Evolutionary conservation across 2,888 invertebrate species (phyloP), one percentile per base, ranked within the genome.

Genomic region (Cremastinae sp.): DNA sequence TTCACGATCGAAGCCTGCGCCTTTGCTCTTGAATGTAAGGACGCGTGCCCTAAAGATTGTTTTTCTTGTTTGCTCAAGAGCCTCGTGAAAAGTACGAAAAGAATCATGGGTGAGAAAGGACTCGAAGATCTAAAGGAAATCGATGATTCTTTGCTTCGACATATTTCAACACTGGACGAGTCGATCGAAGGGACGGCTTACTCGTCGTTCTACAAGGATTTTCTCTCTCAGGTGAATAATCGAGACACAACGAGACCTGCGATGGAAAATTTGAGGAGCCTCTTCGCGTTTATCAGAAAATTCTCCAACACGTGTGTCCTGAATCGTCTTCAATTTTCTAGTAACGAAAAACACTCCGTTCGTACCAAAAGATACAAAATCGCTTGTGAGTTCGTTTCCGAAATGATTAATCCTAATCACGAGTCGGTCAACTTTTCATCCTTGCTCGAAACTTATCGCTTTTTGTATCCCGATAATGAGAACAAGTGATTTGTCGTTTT

Each of bases 1-100:
- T 66, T 85, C 1, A 87, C 84, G 0, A 78, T 85, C 5, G 85
- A 87, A 38, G 83, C 84, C 0, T 84, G 83, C 36, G 69, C 78
- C 0, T 78, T 87, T 20, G 80, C 78, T 36, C 59, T 89, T 3
- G 84, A 86, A 49, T 86, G 81, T 51, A 82, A 86, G 0, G 28
- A 71, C 0, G 34, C 78, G 0, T 79, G 78, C 28, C 74, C 82
- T 0, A 70, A 62, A 0, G 79, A 85, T 28, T 78, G 82, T 5
- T 82, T 87, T 7, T 45, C 79, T 5, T 82, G 77, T 38, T 43
- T 88, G n/a, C 22, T 89, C 0, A 81, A 82, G 59, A 79, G 79
- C 16, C 58, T 85, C 1, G 66, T 68, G 0, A 34, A 56, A 8
- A 82, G 84, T 7, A 74, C 77, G 7, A 51, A 38, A 10, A 22